Conservation (phyloP, 2,888 invertebrate species). For the Heliconius cydno region DNA sequence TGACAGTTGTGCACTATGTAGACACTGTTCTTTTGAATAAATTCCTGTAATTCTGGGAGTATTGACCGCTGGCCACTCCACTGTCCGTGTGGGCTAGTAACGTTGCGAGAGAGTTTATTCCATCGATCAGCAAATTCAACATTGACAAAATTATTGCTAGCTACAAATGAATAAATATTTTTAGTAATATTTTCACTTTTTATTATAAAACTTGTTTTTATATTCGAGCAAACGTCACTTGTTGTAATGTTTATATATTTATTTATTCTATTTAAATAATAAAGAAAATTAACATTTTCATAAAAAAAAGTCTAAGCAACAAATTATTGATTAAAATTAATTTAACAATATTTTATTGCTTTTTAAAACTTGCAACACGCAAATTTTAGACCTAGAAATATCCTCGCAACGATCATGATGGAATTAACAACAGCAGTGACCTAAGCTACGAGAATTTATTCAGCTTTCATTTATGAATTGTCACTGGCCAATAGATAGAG, state of each 20-base stretch:
- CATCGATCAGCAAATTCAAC: conserved; percentile 44
- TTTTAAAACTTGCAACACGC: background rate
- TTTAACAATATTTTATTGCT: background rate
- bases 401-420: background rate
- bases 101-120: conserved; percentile 40
- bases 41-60: conserved; percentile 46
- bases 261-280: background rate
- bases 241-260: background rate
- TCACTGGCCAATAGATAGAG: conserved; percentile 27
- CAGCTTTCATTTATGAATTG: conserved; percentile 25
- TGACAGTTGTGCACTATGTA: conserved; percentile 34
- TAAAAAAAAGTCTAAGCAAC: background rate
- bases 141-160: conserved; percentile 35
- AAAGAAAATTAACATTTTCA: background rate
- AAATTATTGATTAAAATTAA: background rate
- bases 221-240: background rate
- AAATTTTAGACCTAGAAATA: background rate
- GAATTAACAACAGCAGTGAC: background rate
- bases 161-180: conserved; percentile 24
- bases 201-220: background rate
- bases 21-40: conserved; percentile 41
- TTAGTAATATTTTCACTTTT: conserved; percentile 5
- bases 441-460: conserved; percentile 19
- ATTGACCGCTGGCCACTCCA: conserved; percentile 45
- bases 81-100: conserved; percentile 43